phyloP scores from a whole-genome alignment of 2,797 vertebrate species.

The Chelidonichthys spinosus region DNA sequence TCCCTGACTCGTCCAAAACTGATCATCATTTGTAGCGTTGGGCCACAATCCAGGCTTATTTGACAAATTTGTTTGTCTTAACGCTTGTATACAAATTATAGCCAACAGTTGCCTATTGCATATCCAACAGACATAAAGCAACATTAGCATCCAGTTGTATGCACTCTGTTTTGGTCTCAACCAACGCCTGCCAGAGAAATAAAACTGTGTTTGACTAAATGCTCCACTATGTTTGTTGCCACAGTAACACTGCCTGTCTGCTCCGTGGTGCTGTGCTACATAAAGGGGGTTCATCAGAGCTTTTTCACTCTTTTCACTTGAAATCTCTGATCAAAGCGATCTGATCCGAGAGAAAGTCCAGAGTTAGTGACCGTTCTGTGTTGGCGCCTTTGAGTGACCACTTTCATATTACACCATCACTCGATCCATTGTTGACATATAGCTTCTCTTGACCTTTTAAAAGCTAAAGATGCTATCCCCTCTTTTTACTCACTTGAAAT shows the following conservation, averaged over 20 bases:
- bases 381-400: not conserved
- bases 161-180: not conserved
- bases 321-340: not conserved
- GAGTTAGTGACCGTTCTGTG: not conserved
- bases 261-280: not conserved
- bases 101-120: not conserved
- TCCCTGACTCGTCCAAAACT: no score
- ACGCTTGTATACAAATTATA: no score
- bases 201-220: not conserved
- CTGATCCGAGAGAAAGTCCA: not conserved
- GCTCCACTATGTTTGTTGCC: not conserved
- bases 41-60: no score
- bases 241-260: not conserved
- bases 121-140: not conserved
- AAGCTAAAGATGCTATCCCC: not conserved
- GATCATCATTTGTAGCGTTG: no score
- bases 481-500: not conserved
- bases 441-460: not conserved
- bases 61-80: no score
- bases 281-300: not conserved
- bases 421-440: not conserved
- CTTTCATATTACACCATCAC: constrained; percentile 1
- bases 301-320: not conserved
- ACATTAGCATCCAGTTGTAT: not conserved
- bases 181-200: not conserved